A percentile compares a stretch with the other conserved stretches of the same genome.
Evolutionary conservation across 2,888 invertebrate genomes (phyloP).

Genomic region (Pollenia amentaria): DNA sequence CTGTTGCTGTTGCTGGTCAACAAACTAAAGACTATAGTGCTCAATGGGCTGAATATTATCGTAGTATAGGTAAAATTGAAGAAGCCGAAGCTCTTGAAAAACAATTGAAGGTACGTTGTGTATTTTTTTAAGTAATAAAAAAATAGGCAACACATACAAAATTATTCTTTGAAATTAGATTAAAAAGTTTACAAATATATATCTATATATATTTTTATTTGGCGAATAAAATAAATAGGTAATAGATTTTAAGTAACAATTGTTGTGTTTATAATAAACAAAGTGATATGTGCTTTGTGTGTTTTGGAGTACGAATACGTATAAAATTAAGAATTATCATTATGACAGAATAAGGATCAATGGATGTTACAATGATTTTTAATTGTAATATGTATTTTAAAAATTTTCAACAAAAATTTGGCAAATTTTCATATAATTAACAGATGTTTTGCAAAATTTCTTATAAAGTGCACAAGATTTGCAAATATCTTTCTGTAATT

Average conservation of each 20-base stretch:
- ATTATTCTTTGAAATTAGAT: not conserved
- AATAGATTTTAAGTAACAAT: not conserved
- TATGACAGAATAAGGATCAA: too few relatives aligned
- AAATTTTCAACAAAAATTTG: too few relatives aligned
- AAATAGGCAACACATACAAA: conserved; percentile 62
- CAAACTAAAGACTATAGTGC: conserved; percentile 94
- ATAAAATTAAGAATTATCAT: too few relatives aligned
- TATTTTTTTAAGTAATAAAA: conserved; percentile 68
- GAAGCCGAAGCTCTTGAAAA: conserved; percentile 98
- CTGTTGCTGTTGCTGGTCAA: conserved; percentile 75
- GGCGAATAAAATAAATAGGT: not conserved
- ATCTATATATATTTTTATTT: not conserved
- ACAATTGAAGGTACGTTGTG: conserved; percentile 87
- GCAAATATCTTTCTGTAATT: too few relatives aligned
- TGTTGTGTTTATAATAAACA: not conserved
- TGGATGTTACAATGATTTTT: too few relatives aligned
- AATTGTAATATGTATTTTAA: too few relatives aligned
- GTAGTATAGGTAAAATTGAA: conserved; percentile 96
- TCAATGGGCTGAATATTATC: conserved; percentile 99
- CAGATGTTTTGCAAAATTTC: too few relatives aligned
- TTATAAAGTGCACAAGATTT: too few relatives aligned
- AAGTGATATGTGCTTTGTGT: too few relatives aligned
- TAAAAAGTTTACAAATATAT: not conserved
- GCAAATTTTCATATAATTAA: too few relatives aligned
- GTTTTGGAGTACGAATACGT: too few relatives aligned